A percentile compares a stretch with the other conserved stretches of the same genome.
Evolutionary conservation across 35 echinoderm and acorn worm species (phyloP).

Genomic region (Heliocidaris tuberculata): DNA sequence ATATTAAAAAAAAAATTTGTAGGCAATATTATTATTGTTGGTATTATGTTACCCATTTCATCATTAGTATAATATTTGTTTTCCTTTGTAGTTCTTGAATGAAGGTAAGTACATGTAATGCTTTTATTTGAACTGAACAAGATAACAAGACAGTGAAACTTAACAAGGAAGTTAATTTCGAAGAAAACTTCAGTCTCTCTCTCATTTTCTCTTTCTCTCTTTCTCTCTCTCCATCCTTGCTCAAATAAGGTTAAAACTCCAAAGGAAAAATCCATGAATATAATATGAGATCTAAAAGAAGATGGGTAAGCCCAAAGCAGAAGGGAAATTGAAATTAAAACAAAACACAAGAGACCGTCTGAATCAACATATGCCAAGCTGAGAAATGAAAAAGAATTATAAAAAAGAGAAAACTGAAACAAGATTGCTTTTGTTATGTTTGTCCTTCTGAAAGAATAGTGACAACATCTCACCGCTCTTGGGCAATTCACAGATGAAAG

Average conservation of each 20-base stretch:
- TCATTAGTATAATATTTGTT: too few relatives aligned
- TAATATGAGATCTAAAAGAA: background rate
- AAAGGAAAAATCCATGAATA: background rate
- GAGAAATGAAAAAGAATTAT: background rate
- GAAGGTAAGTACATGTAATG: too few relatives aligned
- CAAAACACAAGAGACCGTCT: background rate
- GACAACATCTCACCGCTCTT: background rate
- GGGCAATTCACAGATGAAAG: background rate
- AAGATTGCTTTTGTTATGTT: background rate
- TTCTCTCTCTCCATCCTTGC: background rate
- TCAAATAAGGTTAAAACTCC: background rate
- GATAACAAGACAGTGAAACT: too few relatives aligned
- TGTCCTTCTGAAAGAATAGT: background rate
- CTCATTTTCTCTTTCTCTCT: background rate
- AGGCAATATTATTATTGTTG: too few relatives aligned
- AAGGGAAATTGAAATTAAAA: constrained; percentile 19
- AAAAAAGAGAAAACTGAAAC: background rate
- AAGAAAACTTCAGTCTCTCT: background rate
- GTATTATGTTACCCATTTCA: too few relatives aligned
- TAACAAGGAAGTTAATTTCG: background rate
- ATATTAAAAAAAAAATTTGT: too few relatives aligned
- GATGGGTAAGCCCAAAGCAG: background rate
- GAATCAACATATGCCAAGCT: background rate
- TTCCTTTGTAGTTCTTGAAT: too few relatives aligned
- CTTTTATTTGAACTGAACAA: too few relatives aligned